Evolutionary conservation across 1,140 invertebrate genomes (phyloP), one percentile per base, ranked within the genome.

Genomic region (Coelopa frigida): DNA sequence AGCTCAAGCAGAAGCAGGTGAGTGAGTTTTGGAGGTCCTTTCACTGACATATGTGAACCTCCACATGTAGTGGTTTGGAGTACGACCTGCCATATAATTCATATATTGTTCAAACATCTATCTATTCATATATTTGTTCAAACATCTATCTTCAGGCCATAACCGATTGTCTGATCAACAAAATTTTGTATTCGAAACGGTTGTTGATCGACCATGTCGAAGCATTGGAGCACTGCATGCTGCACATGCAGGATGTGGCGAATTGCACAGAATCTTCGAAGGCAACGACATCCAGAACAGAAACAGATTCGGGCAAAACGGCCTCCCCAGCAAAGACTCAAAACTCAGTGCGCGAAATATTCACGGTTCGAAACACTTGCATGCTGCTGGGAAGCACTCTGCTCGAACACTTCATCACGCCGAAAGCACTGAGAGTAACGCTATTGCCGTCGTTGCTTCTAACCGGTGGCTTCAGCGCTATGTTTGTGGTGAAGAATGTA

Each of bases 141-240:
- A 14, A 27, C 12, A 24, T 6, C 15, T 26, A 21, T 24, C 15
- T 20, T 23, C n/a, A 67, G 63, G 58, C 53, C 26, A 58, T 66
- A 24, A 59, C 59, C 12, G 52, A 61, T 29, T 32, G 33, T 11
- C 41, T 67, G 29, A 56, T 67, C 39, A 58, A 67, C 4, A 55
- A 49, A 40, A 66, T 69, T 35, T 54, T 69, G 14, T 61, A 49
- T 42, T 69, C 66, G 0, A 66, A 66, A 29, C 51, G 66, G 4
- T 53, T 69, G 15, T 46, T 69, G 5, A 58, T 64, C 15, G 66
- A 69, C 37, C 66, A 69, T 48, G 59, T 68, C 8, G 66, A 69
- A 44, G 54, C 60, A 2, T 42, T 69, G 10, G 66, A 69, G 38
- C 59, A 56, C 18, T 68, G 65, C 36, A 50, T 68, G 47, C 52